These are phyloP conservation scores for Cryptus armator DNA, from an alignment of 2,888 invertebrate genomes.

Conservation along the genomic window DNA sequence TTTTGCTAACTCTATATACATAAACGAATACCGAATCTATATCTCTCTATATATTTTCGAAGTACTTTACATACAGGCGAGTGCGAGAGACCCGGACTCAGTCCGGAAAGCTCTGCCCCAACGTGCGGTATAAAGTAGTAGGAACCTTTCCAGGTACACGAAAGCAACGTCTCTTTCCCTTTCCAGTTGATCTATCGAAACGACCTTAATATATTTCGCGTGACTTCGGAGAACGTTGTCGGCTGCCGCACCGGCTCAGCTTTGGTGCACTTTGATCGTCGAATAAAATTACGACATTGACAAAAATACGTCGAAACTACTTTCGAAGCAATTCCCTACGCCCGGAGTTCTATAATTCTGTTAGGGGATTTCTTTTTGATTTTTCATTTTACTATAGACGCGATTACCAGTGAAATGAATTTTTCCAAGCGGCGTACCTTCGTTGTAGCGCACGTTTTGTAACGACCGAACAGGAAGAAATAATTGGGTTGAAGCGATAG, in stretches of 20 bases:
- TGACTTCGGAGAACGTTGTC: constrained; percentile 35
- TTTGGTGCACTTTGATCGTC: constrained; percentile 42
- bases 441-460: background rate
- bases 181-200: constrained; percentile 35
- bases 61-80: constrained; percentile 34
- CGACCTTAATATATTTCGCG: constrained; percentile 51
- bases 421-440: constrained; percentile 3
- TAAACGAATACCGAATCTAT: background rate
- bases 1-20: constrained; percentile 33
- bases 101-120: background rate
- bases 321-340: background rate
- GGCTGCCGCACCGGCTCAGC: background rate
- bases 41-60: background rate
- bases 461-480: background rate
- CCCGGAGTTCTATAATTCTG: background rate
- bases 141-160: constrained; percentile 19
- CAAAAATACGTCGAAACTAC: constrained; percentile 30
- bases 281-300: constrained; percentile 40
- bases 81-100: constrained; percentile 22
- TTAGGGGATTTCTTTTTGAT: background rate
- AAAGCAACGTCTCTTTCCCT: constrained; percentile 17
- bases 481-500: constrained; percentile 18
- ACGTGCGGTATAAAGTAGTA: constrained; percentile 9
- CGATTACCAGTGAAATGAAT: constrained; percentile 26
- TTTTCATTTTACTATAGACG: constrained; percentile 2